Conservation (phyloP, 2,888 invertebrate genomes). For the Caenorhabditis afra region DNA sequence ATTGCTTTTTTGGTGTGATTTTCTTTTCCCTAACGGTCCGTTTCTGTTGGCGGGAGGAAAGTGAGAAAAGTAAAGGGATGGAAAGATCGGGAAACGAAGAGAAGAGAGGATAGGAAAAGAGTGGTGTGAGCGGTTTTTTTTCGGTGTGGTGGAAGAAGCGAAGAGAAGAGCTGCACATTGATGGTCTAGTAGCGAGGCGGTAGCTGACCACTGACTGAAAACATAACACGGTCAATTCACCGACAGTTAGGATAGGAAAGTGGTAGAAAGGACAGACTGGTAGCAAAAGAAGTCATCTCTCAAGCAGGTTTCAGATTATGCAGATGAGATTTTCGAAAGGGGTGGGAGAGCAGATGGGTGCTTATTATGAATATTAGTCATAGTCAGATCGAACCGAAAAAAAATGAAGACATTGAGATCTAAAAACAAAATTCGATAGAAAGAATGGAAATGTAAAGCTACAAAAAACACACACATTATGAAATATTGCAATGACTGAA, state of each 20-base stretch:
- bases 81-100: constrained; percentile 7
- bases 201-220: constrained; percentile 77
- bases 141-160: constrained; percentile 51
- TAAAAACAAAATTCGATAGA: constrained; percentile 22
- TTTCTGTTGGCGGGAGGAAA: neutral
- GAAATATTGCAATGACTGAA: constrained; percentile 15
- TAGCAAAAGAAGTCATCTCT: constrained; percentile 5
- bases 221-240: constrained; percentile 54
- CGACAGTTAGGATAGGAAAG: constrained; percentile 45
- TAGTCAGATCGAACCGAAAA: neutral
- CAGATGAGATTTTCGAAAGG: constrained; percentile 6
- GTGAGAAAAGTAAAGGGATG: neutral
- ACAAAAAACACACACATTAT: constrained; percentile 11
- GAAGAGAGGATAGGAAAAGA: constrained; percentile 15
- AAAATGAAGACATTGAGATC: neutral
- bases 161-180: constrained; percentile 56
- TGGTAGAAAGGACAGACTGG: constrained; percentile 11
- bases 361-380: constrained; percentile 1
- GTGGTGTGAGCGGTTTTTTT: constrained; percentile 33
- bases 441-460: constrained; percentile 34
- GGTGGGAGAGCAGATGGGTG: neutral
- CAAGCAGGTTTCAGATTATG: constrained; percentile 16
- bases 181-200: constrained; percentile 74
- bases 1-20: constrained; percentile 45
- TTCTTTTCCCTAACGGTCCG: neutral